A percentile compares a stretch with the other conserved stretches of the same genome.
These are phyloP conservation scores for Casuarius casuarius DNA, from an alignment of 2,113 vertebrate species.

Conservation along the genomic window DNA sequence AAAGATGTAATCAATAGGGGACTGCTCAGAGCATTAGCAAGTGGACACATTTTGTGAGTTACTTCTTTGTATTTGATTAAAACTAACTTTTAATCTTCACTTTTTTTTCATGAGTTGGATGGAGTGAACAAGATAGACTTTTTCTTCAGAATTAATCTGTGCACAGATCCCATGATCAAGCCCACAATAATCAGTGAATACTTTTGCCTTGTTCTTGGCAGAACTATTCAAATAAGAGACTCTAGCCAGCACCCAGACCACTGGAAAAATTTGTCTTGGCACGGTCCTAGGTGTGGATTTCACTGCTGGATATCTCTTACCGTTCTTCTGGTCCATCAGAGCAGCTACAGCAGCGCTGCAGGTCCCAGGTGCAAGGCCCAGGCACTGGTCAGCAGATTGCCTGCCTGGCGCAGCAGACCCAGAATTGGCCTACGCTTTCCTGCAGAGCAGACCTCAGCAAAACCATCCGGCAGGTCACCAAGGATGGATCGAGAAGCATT, in stretches of 20 bases:
- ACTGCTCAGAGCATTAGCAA: background rate
- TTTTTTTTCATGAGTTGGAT: background rate
- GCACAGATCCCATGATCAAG: background rate
- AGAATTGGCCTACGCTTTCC: background rate
- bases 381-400: background rate
- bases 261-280: background rate
- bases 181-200: background rate
- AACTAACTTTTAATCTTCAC: background rate
- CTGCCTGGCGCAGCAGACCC: rapidly evolving
- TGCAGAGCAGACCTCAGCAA: background rate
- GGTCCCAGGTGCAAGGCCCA: background rate
- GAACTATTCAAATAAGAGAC: background rate
- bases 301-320: background rate
- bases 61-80: background rate
- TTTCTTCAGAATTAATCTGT: background rate
- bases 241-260: background rate
- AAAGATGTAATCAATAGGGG: background rate
- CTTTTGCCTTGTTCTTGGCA: background rate
- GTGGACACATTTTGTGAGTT: background rate
- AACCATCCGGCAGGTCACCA: background rate
- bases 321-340: background rate
- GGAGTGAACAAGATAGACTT: background rate
- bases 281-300: background rate
- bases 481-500: background rate
- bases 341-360: background rate